Percentiles rank a stretch among this genome's conserved stretches.
Conservation (phyloP, 2,797 vertebrate species). For the Sorex maritimensis region DNA sequence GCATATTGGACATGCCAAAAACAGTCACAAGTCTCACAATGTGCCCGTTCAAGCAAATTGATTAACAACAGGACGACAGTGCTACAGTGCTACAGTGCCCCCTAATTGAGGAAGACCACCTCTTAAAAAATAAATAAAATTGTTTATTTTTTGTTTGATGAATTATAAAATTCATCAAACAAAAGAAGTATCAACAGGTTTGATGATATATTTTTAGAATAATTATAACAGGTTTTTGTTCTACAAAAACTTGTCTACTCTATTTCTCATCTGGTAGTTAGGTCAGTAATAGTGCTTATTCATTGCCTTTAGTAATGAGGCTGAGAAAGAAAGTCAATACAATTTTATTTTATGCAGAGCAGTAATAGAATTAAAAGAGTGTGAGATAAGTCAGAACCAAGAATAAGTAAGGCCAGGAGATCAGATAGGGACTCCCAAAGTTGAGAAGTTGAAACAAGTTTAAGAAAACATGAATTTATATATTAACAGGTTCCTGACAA, state of each 20-base stretch:
- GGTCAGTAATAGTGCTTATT: neutral
- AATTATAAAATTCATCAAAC: neutral
- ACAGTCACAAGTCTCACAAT: no score
- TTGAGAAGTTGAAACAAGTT: neutral
- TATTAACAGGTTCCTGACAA: neutral
- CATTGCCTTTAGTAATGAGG: neutral
- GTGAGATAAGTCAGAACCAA: neutral
- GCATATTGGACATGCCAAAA: no score
- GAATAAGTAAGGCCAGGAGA: neutral
- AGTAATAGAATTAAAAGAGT: neutral
- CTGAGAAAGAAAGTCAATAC: slow-evolving; percentile 36
- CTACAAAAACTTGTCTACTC: neutral
- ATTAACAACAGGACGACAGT: no score
- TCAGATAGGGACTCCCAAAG: neutral
- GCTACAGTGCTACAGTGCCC: neutral
- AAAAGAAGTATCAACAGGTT: slow-evolving; percentile 20
- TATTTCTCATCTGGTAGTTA: neutral
- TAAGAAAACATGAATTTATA: neutral
- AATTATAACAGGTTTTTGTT: neutral
- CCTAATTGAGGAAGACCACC: neutral
- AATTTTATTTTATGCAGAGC: neutral
- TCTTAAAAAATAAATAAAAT: slow-evolving; percentile 7
- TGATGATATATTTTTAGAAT: slow-evolving; percentile 53
- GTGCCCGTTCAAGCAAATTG: no score
- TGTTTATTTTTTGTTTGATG: no score